A percentile compares a stretch with the other conserved stretches of the same genome.
Evolutionary conservation across 2,888 invertebrate genomes (phyloP).

Genomic region (Cheiracanthium punctorium): DNA sequence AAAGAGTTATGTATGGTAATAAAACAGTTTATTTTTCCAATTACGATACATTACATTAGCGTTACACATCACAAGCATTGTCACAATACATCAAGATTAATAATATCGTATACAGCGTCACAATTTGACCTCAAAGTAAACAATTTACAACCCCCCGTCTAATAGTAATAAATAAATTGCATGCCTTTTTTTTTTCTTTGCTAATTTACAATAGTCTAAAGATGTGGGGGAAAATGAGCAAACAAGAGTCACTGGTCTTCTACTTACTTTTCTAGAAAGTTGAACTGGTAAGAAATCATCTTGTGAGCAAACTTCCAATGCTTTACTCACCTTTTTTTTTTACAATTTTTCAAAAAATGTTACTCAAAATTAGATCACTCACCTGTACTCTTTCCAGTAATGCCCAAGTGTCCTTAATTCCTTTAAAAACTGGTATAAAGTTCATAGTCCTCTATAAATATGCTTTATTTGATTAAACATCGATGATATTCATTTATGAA

Average conservation of each 20-base stretch:
- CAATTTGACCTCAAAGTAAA: slow-evolving; percentile 54
- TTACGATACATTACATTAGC: slow-evolving; percentile 67
- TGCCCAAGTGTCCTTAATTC: slow-evolving; percentile 8
- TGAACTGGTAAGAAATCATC: slow-evolving; percentile 23
- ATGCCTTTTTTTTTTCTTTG: slow-evolving; percentile 19
- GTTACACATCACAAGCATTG: slow-evolving; percentile 69
- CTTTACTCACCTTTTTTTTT: slow-evolving; percentile 37
- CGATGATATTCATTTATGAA: no score
- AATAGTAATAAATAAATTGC: slow-evolving; percentile 41
- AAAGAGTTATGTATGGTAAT: slow-evolving; percentile 34
- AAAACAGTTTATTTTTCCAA: slow-evolving; percentile 70
- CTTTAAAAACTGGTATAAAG: no score
- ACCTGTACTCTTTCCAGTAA: slow-evolving; percentile 11
- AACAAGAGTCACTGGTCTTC: slow-evolving; percentile 38
- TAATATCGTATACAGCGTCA: slow-evolving; percentile 65
- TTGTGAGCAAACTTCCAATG: not conserved
- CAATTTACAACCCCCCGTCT: slow-evolving; percentile 39
- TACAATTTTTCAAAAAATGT: slow-evolving; percentile 6
- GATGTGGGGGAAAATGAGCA: slow-evolving; percentile 43
- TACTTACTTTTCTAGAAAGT: slow-evolving; percentile 61
- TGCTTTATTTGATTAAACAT: no score
- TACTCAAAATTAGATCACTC: slow-evolving; percentile 38
- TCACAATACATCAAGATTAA: slow-evolving; percentile 69
- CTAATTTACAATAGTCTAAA: slow-evolving; percentile 47
- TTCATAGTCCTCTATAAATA: no score